Evolutionary conservation across 1,140 invertebrate genomes (phyloP), one percentile per base, ranked within the genome.

Genomic region (Drosophila burlai): DNA sequence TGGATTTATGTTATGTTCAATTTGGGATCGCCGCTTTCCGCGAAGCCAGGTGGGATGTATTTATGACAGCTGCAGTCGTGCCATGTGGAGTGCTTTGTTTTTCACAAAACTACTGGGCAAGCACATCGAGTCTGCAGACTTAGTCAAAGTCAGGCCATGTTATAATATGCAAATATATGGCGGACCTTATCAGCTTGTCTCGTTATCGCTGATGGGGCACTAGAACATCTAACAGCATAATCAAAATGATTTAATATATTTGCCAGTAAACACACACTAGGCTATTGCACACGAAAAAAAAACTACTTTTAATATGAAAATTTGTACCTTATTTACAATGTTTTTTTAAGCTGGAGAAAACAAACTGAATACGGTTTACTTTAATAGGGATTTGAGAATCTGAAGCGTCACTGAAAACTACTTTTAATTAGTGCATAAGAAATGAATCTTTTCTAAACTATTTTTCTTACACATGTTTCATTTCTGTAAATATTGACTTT

Each of bases 171-270:
- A 83, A 83, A 86, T 89, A 80, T 89, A 86, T 83, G 65, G 45
- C 52, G 31, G 61, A 46, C 67, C 78, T 89, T 87, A 87, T 89
- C 84, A 78, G 59, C 31, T 18, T 45, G 46, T 21, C 43, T 31
- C 50, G 68, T 81, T 84, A 85, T 85, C 81, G 57, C 68, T 29
- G 57, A 69, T 69, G 50, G 58, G 69, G 24, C 76, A 66, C 54
- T 72, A 61, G 73, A 74, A 84, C 69, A 84, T 84, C 81, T 89
- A 89, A 83, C 83, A 86, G 68, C 76, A 83, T 69, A 81, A 86
- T 80, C 80, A 81, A 67, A 67, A 75, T 87, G 83, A 87, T 87
- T 87, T 87, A 86, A 84, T 84, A 84, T 89, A 89, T 89, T 87
- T 87, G 73, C 68, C 11, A 43, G 69, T 57, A 87, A 86, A 65